A percentile compares a stretch with the other conserved stretches of the same genome.
phyloP scores from a whole-genome alignment of 2,113 vertebrate species.

The Vimba vimba region DNA sequence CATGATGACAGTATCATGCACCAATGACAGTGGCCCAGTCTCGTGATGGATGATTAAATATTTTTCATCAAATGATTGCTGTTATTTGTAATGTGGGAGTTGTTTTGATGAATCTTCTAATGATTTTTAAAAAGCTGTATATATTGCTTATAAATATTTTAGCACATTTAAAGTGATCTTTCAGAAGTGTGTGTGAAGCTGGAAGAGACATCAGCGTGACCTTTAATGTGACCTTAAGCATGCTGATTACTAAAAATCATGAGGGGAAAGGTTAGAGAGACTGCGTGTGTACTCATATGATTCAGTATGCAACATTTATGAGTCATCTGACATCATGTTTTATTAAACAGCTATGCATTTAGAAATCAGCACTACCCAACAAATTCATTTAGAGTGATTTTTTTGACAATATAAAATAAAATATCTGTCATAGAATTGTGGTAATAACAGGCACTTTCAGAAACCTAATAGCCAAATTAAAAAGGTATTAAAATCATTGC shows the following conservation, averaged over 20 bases:
- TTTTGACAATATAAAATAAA: not conserved
- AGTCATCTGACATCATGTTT: conserved; percentile 36
- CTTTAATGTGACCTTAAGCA: conserved; percentile 40
- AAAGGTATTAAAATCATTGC: too few relatives aligned
- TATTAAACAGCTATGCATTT: conserved; percentile 29
- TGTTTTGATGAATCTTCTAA: not conserved
- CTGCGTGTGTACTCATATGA: not conserved
- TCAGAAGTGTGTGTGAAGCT: conserved; percentile 23
- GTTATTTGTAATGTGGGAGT: not conserved
- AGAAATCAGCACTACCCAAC: not conserved
- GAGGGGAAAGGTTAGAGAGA: conserved; percentile 35
- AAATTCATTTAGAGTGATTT: not conserved
- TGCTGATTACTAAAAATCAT: conserved; percentile 38
- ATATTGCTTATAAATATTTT: not conserved
- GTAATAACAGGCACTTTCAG: too few relatives aligned
- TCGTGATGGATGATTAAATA: not conserved
- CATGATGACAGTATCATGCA: not conserved
- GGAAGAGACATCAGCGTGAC: not conserved
- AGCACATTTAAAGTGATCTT: not conserved
- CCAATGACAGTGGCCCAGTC: not conserved
- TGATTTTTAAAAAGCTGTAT: not conserved
- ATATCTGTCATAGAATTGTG: not conserved
- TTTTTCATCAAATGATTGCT: not conserved
- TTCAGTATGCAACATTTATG: conserved; percentile 29
- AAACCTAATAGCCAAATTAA: too few relatives aligned